A percentile compares a stretch with the other conserved stretches of the same genome.
phyloP scores from a whole-genome alignment of 2,113 vertebrate species.

The Bos javanicus region DNA sequence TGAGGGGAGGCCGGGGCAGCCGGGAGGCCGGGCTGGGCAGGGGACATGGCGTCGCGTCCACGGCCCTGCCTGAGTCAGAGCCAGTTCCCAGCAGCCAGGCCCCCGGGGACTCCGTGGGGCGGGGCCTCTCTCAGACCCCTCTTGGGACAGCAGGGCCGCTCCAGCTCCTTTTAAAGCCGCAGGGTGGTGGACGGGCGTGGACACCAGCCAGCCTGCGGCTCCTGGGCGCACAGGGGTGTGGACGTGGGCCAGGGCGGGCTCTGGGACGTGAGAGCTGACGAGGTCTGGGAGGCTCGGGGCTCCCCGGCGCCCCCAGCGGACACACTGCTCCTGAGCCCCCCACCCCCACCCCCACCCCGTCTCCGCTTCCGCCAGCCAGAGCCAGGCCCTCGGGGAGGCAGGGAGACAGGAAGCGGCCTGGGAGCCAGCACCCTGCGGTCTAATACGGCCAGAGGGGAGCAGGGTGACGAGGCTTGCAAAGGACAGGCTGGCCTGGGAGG shows the following conservation, averaged over 20 bases:
- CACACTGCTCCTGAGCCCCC: background rate
- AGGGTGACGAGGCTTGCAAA: background rate
- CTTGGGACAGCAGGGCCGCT: background rate
- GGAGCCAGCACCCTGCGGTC: background rate
- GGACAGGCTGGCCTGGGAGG: background rate
- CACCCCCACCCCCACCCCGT: too few relatives aligned
- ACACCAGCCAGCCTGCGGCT: background rate
- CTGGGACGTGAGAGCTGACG: rapidly evolving
- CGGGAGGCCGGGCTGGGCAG: background rate
- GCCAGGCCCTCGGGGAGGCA: background rate
- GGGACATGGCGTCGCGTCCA: rapidly evolving
- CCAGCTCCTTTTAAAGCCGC: background rate
- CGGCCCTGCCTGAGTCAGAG: background rate
- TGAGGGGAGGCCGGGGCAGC: background rate
- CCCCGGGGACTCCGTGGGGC: background rate
- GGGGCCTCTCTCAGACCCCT: background rate
- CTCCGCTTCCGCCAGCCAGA: background rate
- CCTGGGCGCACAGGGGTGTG: rapidly evolving
- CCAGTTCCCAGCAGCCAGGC: background rate
- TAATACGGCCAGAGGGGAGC: background rate
- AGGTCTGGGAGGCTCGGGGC: background rate
- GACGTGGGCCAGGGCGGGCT: rapidly evolving
- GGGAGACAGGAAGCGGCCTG: background rate
- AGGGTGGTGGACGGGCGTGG: background rate
- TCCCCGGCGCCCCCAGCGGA: background rate